phyloP scores from a whole-genome alignment of 2,888 invertebrate species.

The Trachelus stipa region DNA sequence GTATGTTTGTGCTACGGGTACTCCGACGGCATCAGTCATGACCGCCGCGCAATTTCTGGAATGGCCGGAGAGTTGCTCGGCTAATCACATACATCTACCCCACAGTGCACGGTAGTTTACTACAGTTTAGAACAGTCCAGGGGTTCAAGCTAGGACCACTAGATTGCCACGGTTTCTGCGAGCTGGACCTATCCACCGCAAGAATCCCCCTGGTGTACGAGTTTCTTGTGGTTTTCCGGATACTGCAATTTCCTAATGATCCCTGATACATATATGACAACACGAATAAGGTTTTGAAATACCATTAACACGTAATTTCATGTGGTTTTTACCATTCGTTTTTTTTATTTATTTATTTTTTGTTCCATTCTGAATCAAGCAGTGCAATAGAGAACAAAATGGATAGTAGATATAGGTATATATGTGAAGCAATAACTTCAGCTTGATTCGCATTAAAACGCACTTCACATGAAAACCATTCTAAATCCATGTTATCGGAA shows the following conservation, averaged over 20 bases:
- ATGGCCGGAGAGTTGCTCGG: constrained; percentile 25
- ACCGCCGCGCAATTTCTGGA: constrained; percentile 34
- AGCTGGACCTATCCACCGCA: constrained; percentile 18
- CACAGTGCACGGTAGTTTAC: constrained; percentile 23
- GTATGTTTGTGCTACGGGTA: not conserved
- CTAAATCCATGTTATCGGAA: not conserved
- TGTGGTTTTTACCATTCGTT: too few species aligned
- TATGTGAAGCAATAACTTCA: not conserved
- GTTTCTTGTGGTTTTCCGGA: constrained; percentile 25
- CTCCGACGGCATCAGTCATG: constrained; percentile 38
- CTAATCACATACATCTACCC: constrained; percentile 25
- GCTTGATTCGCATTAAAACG: not conserved
- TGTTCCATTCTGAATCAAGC: not conserved
- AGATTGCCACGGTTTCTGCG: constrained; percentile 16
- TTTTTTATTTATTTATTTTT: not conserved
- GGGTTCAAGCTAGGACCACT: constrained; percentile 7
- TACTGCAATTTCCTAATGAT: constrained; percentile 7
- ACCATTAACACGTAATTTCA: not conserved
- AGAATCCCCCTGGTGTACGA: constrained; percentile 21
- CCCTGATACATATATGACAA: not conserved
- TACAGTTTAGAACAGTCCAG: constrained; percentile 25
- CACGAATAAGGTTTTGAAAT: not conserved
- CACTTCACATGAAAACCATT: not conserved
- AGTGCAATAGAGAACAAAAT: not conserved
- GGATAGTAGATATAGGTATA: not conserved